phyloP scores from a whole-genome alignment of 2,113 vertebrate genomes.

The Lycocorax pyrrhopterus region DNA sequence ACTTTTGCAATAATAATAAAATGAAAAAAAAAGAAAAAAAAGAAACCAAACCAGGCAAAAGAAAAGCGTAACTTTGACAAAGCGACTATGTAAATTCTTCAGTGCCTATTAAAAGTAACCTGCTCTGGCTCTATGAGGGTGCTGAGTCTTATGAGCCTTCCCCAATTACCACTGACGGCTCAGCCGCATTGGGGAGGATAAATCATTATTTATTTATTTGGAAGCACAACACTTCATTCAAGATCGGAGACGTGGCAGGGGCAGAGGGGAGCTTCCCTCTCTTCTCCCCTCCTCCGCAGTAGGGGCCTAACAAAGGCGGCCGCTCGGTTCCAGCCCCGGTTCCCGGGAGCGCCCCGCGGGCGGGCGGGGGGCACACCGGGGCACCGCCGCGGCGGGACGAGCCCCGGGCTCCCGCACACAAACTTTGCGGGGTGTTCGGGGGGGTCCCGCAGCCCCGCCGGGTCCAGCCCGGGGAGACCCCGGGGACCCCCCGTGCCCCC shows the following conservation, averaged over 20 bases:
- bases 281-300: background rate
- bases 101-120: background rate
- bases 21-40: no score
- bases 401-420: background rate
- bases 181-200: background rate
- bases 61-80: background rate
- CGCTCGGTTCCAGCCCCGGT: background rate
- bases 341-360: background rate
- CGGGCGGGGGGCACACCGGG: background rate
- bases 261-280: background rate
- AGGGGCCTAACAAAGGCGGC: background rate
- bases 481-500: background rate
- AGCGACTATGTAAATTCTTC: background rate
- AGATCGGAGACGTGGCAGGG: background rate
- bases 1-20: background rate
- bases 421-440: background rate
- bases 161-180: background rate
- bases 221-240: background rate
- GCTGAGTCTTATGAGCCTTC: background rate
- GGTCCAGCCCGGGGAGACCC: background rate
- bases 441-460: no score
- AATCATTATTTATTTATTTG: background rate
- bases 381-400: background rate
- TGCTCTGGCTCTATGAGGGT: background rate
- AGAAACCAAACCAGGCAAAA: background rate